Evolutionary conservation across 2,113 vertebrate genomes (phyloP), one percentile per base, ranked within the genome.

Genomic region (Pagrus major): DNA sequence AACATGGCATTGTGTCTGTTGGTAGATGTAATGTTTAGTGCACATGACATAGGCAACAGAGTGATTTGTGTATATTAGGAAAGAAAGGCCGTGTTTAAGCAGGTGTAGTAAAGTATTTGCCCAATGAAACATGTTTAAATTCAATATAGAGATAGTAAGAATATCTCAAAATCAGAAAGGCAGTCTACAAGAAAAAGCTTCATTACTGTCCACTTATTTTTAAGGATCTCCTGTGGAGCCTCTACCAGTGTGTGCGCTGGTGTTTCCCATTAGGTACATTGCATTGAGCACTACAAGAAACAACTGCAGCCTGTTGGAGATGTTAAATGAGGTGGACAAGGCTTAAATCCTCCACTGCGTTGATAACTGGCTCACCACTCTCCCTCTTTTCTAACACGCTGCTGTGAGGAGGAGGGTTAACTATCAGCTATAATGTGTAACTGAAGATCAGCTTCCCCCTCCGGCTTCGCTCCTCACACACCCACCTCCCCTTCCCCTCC

Each of bases 371-470:
- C 82, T 84, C 75, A 21, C 79, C 66, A 55, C 68, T 81, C 74
- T 64, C 71, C 77, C 70, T 65, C 31, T 77, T n/a, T 29, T 83
- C 76, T 81, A 68, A 83, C 84, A 78, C 78, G 42, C 52, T 60
- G 73, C 81, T 83, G 59, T 44, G 52, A 78, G 67, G 80, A 80
- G 76, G 78, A 83, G 84, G 76, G 76, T 74, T 88, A 89, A 88
- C 81, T 86, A 89, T 84, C 74, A 87, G 84, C 79, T 61, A 77
- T 76, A 78, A 81, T 84, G 87, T 86, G 82, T 64, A 83, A 84
- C 79, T 72, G 81, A 86, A 81, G 75, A 89, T 80, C 76, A 76
- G 78, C 81, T 51, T 55, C 66, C 76, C 76, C 72, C 65, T 65
- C 60, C 51, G 31, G 76, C 75, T 85, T 59, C 59, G 58, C 70